Base-by-base conservation (phyloP, 2,888 invertebrate species). In the Myopa tessellatipennis region DNA sequence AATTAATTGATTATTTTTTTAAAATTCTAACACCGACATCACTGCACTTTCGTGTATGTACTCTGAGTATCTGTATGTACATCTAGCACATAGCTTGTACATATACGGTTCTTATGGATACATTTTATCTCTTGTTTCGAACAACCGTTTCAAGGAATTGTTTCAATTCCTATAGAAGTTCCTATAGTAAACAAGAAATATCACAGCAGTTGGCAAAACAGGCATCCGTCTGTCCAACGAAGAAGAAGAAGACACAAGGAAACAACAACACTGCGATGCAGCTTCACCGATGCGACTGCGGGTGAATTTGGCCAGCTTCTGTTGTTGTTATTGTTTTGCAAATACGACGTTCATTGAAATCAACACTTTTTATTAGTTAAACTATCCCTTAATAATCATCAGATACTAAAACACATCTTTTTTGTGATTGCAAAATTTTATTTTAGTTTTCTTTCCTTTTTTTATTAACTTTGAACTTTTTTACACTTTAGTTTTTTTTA, bases 211-310 rank as follows among this genome's bases (percentile, higher is more conserved):
- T 45, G 45, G 45, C 45, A 45, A 45, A 45, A 45, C 45, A 45
- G 6, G 45, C 45, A 45, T 45, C 45, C 45, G 45, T 45, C 7
- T 45, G 45, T 45, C 45, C 55, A 10, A 12, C 16, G 55, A 55
- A 55, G 8, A 67, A 67, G 67, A 67, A 26, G 26, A 26, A 26
- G 26, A 26, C 26, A 26, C 26, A 26, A 26, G 26, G 40, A 67
- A 67, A 67, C 67, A 67, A 40, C 14, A 67, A 67, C 67, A 67
- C 36, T 40, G 67, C 26, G 70, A 55, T 70, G 38, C 52, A 10
- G 65, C 10, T 65, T 10, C 10, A 65, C 36, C 65, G 36, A 65
- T 16, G 34, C 12, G 65, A 61, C 4, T 26, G 12, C 61, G 18
- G 4, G 10, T 26, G 7, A 18, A 61, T 61, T 61, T 61, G 18